A percentile compares a stretch with the other conserved stretches of the same genome.
Evolutionary conservation across 2,888 invertebrate species (phyloP).

Genomic region (Hylaea fasciaria): DNA sequence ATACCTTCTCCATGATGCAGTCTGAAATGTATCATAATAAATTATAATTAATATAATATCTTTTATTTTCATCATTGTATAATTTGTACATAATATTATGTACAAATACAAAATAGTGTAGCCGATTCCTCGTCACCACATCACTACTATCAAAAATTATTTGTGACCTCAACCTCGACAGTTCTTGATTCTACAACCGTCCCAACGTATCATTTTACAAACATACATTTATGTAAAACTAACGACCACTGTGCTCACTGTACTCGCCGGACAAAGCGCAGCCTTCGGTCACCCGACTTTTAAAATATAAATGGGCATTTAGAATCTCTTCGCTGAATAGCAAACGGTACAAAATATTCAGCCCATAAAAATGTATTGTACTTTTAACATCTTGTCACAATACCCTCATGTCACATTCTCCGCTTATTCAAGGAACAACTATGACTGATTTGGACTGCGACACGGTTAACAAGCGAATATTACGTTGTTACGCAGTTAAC

Average conservation of each 20-base stretch:
- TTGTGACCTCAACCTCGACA: conserved; percentile 22
- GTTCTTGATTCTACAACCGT: conserved; percentile 10
- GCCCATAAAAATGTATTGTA: not conserved
- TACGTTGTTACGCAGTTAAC: not conserved
- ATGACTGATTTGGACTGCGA: not conserved
- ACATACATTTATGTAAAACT: no score
- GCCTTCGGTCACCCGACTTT: conserved; percentile 27
- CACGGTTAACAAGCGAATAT: not conserved
- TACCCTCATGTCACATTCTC: not conserved
- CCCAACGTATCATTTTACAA: conserved; percentile 21
- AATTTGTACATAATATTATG: no score
- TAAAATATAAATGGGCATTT: conserved; percentile 40
- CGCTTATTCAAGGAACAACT: not conserved
- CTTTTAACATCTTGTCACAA: conserved; percentile 6
- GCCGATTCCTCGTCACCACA: no score
- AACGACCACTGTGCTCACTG: conserved; percentile 3
- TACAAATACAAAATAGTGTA: no score
- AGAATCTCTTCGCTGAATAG: conserved; percentile 27
- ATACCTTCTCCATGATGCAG: no score
- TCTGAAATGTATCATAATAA: no score
- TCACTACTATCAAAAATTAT: not conserved
- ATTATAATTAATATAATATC: no score
- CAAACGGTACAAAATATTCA: conserved; percentile 17
- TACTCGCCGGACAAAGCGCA: conserved; percentile 25
- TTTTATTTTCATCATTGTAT: no score